These are phyloP conservation scores for Heliconius hewitsoni DNA, from an alignment of 1,140 invertebrate species.

Conservation along the genomic window DNA sequence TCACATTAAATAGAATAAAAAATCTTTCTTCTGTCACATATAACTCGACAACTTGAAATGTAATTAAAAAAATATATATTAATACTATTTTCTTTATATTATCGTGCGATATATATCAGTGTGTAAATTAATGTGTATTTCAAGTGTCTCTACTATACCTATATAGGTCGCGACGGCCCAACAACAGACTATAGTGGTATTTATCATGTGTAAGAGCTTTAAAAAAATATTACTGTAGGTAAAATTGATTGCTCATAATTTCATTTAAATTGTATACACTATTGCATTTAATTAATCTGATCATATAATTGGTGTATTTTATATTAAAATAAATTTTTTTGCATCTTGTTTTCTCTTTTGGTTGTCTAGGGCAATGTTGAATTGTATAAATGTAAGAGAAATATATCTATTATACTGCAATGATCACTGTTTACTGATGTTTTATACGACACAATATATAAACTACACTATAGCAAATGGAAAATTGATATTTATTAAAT, in stretches of 20 bases:
- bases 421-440: constrained; percentile 31
- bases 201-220: constrained; percentile 55
- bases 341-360: background rate
- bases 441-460: constrained; percentile 8
- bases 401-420: constrained; percentile 22
- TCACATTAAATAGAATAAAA: background rate
- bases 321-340: constrained; percentile 5
- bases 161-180: background rate
- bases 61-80: background rate
- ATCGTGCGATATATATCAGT: background rate
- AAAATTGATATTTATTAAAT: background rate
- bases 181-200: background rate
- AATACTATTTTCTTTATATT: background rate
- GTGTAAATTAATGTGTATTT: background rate
- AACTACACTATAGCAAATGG: background rate
- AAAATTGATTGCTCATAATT: constrained; percentile 74
- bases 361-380: background rate
- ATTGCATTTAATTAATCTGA: constrained; percentile 46
- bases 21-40: too few relatives aligned
- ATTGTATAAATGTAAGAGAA: constrained; percentile 18
- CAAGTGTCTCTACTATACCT: background rate
- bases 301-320: constrained; percentile 23
- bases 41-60: too few relatives aligned
- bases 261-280: constrained; percentile 41
- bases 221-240: constrained; percentile 62